phyloP scores from a whole-genome alignment of 1,140 invertebrate genomes.

The Eriosoma lanigerum region DNA sequence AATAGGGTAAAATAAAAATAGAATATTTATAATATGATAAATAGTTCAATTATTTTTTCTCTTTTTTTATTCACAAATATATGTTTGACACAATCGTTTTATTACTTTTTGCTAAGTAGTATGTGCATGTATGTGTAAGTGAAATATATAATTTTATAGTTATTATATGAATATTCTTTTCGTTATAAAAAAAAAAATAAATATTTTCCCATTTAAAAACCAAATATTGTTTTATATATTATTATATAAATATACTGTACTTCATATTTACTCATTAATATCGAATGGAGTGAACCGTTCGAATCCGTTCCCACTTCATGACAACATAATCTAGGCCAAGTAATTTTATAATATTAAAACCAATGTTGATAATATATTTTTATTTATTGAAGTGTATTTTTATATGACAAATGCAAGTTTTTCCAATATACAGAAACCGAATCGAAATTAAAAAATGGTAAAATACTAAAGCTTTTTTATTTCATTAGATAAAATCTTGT shows the following conservation, averaged over 20 bases:
- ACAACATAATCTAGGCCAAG: no score
- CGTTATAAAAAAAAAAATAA: background rate
- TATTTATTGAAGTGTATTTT: no score
- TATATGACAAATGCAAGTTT: no score
- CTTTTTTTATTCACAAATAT: constrained; percentile 13
- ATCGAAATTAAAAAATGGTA: no score
- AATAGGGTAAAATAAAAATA: constrained; percentile 14
- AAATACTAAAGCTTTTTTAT: no score
- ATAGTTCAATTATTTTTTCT: background rate
- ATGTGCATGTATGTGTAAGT: background rate
- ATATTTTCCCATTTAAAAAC: background rate
- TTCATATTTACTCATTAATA: background rate
- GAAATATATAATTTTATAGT: background rate
- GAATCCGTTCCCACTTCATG: background rate
- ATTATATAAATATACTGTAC: background rate
- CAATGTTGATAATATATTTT: no score
- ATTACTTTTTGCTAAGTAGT: constrained; percentile 18
- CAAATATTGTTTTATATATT: background rate
- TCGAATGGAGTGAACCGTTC: background rate
- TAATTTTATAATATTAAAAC: no score
- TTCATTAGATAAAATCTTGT: no score
- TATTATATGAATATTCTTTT: background rate
- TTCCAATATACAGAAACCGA: no score
- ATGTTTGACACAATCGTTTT: constrained; percentile 30
- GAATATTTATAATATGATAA: constrained; percentile 22